Conservation (phyloP, 2,113 vertebrate species). For the Saccopteryx bilineata region DNA sequence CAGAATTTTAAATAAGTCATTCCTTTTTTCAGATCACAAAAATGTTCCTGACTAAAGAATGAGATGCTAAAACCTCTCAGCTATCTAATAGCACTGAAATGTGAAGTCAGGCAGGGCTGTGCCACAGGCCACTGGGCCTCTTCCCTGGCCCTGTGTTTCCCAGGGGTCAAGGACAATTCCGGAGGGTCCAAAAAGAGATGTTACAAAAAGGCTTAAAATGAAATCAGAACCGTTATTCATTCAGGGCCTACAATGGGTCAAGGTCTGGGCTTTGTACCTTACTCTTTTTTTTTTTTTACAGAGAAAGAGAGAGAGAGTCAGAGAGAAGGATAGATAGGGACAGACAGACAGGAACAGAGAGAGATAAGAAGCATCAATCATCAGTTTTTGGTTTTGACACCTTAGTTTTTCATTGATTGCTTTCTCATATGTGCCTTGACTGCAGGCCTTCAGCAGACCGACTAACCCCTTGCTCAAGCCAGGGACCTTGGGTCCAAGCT, state of each 20-base stretch:
- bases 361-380: too few species aligned
- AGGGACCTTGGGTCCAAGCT: too few species aligned
- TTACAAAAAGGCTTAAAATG: not conserved
- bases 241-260: not conserved
- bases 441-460: too few species aligned
- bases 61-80: not conserved
- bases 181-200: not conserved
- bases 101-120: not conserved
- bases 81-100: not conserved
- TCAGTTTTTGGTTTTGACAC: too few species aligned
- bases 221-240: not conserved
- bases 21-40: not conserved
- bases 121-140: not conserved
- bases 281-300: not conserved
- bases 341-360: too few species aligned
- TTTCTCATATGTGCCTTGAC: too few species aligned
- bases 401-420: too few species aligned
- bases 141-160: not conserved
- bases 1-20: not conserved
- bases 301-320: too few species aligned
- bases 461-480: too few species aligned
- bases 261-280: not conserved
- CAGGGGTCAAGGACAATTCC: not conserved
- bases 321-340: too few species aligned
- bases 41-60: not conserved